Conservation (phyloP, 2,113 vertebrate species). For the Gadus macrocephalus region DNA sequence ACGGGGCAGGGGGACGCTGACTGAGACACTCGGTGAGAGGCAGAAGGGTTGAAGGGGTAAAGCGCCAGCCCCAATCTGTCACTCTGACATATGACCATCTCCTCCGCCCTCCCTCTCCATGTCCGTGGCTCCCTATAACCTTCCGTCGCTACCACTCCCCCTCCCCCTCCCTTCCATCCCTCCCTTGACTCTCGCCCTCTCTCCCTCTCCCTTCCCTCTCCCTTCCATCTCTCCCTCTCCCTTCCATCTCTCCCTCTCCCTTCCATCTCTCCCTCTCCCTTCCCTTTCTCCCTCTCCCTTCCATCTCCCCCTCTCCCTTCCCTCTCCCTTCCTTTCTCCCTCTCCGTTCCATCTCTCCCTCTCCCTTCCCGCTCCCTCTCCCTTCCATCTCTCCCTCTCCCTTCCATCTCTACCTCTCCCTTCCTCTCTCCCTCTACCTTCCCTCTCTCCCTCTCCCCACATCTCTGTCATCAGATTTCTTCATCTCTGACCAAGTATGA, state of each 20-base stretch:
- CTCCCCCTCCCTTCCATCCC: background rate
- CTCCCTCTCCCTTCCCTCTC: background rate
- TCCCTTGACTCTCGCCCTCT: background rate
- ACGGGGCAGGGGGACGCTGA: slow-evolving; percentile 1
- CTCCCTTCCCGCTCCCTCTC: no score
- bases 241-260: background rate
- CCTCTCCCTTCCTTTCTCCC: no score
- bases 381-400: no score
- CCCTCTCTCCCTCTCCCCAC: no score
- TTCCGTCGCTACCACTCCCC: no score
- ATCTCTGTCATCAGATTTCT: no score
- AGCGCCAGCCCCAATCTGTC: slow-evolving; percentile 54
- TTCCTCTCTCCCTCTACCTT: no score
- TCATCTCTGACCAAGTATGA: no score
- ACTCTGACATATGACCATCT: slow-evolving; percentile 16
- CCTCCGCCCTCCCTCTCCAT: no score
- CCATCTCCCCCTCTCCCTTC: no score
- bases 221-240: background rate
- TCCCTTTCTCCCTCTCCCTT: background rate
- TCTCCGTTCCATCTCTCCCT: no score
- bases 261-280: background rate
- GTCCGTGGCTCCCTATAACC: background rate
- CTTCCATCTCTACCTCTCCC: no score
- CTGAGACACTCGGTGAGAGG: background rate
- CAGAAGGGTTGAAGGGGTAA: slow-evolving; percentile 11